phyloP scores from a whole-genome alignment of 92 coral and sea anemone species.

The Actinostola sp. region DNA sequence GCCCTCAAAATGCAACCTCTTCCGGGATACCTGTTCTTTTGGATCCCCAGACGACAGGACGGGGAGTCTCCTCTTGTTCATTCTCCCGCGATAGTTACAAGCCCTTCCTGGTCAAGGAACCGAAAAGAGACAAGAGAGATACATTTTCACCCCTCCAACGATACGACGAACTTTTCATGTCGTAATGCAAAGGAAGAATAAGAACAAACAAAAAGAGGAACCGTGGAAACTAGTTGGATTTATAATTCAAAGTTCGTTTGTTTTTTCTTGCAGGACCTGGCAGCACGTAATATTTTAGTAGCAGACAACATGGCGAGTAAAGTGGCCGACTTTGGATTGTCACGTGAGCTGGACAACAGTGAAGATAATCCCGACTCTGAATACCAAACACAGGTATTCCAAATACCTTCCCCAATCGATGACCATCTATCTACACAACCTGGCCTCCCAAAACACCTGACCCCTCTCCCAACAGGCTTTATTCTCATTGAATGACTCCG shows the following conservation, averaged over 20 bases:
- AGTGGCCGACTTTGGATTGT: slow-evolving; percentile 94
- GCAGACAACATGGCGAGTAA: slow-evolving; percentile 83
- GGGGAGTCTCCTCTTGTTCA: no score
- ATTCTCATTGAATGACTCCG: neutral
- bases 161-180: no score
- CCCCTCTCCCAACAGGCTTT: neutral
- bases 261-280: slow-evolving; percentile 62
- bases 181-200: neutral
- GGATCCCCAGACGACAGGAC: no score
- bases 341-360: slow-evolving; percentile 71
- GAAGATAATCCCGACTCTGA: slow-evolving; percentile 86
- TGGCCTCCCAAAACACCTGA: neutral
- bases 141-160: no score
- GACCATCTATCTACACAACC: neutral
- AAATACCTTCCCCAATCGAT: neutral
- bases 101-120: no score
- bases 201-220: neutral
- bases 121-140: no score
- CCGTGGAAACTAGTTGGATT: no score
- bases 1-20: neutral
- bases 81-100: no score
- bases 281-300: slow-evolving; percentile 88
- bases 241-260: neutral
- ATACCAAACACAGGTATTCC: slow-evolving; percentile 85
- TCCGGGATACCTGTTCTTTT: no score